Percentiles rank a stretch among this genome's conserved stretches.
Conservation (phyloP, 2,888 invertebrate genomes). For the Danaus chrysippus region DNA sequence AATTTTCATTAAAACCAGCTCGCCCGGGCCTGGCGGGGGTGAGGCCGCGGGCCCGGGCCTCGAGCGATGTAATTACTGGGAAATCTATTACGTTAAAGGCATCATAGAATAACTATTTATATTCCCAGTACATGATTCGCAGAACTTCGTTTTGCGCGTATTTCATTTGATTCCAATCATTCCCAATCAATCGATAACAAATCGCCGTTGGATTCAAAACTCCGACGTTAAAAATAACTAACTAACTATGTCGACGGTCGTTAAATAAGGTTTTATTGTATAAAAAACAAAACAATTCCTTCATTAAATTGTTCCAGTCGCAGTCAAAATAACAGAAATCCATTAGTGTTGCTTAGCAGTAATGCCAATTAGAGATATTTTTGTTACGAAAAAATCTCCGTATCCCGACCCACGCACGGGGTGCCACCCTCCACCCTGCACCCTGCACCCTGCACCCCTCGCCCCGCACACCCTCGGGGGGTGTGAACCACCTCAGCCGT, state of each 20-base stretch:
- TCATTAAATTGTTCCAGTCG: constrained; percentile 2
- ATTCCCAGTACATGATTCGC: not conserved
- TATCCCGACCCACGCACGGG: constrained; percentile 35
- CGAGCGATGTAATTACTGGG: not conserved
- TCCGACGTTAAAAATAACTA: too few relatives aligned
- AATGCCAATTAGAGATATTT: constrained; percentile 30
- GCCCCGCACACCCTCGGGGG: constrained; percentile 24
- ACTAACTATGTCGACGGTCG: too few relatives aligned
- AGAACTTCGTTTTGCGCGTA: too few relatives aligned
- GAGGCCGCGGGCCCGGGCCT: not conserved
- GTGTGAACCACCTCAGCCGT: constrained; percentile 14
- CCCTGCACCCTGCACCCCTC: too few relatives aligned
- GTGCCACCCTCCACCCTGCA: constrained; percentile 41
- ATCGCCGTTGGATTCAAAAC: too few relatives aligned
- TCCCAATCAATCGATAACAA: too few relatives aligned
- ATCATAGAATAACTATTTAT: not conserved
- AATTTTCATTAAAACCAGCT: constrained; percentile 1
- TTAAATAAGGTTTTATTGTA: too few relatives aligned
- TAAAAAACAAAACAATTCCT: too few relatives aligned
- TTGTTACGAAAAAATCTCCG: constrained; percentile 25
- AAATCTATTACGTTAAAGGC: constrained; percentile 3
- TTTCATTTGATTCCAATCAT: too few relatives aligned
- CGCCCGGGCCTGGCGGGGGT: not conserved
- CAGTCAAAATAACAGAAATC: constrained; percentile 10
- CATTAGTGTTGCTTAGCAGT: constrained; percentile 22